phyloP scores from a whole-genome alignment of 1,140 invertebrate genomes.

The Micrasema minimum region DNA sequence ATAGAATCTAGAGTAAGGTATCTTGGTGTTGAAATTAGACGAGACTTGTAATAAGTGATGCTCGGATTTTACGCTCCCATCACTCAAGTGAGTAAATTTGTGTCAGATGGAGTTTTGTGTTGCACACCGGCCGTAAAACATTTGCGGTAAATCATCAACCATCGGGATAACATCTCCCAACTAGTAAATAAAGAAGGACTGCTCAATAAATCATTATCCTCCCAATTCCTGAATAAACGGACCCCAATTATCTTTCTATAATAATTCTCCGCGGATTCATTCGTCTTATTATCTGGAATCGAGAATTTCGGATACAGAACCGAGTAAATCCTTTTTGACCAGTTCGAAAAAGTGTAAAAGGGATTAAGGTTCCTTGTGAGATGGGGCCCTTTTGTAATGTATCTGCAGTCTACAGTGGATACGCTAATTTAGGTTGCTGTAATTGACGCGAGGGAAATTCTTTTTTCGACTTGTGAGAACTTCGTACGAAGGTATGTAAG shows the following conservation, averaged over 20 bases:
- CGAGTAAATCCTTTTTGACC: background rate
- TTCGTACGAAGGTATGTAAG: background rate
- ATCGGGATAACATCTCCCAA: conserved; percentile 22
- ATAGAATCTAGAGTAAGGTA: too few species aligned
- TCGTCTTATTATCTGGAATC: conserved; percentile 12
- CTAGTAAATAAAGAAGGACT: conserved; percentile 44
- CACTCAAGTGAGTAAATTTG: too few species aligned
- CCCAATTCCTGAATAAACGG: conserved; percentile 43
- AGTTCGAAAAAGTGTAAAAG: too few species aligned
- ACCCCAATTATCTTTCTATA: conserved; percentile 44
- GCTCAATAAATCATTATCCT: conserved; percentile 49
- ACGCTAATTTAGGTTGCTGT: background rate
- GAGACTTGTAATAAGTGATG: too few species aligned
- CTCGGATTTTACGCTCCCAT: too few species aligned
- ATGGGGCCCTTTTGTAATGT: too few species aligned
- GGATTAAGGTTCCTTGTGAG: too few species aligned
- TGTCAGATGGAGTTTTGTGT: too few species aligned
- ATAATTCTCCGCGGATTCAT: conserved; percentile 30
- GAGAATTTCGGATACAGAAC: background rate
- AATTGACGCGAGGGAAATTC: background rate
- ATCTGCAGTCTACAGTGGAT: background rate
- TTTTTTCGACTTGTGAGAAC: background rate
- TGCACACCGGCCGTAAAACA: background rate
- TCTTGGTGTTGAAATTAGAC: too few species aligned
- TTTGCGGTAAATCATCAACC: background rate